A percentile compares a stretch with the other conserved stretches of the same genome.
phyloP scores from a whole-genome alignment of 2,888 invertebrate genomes.

The Clostera curtula region DNA sequence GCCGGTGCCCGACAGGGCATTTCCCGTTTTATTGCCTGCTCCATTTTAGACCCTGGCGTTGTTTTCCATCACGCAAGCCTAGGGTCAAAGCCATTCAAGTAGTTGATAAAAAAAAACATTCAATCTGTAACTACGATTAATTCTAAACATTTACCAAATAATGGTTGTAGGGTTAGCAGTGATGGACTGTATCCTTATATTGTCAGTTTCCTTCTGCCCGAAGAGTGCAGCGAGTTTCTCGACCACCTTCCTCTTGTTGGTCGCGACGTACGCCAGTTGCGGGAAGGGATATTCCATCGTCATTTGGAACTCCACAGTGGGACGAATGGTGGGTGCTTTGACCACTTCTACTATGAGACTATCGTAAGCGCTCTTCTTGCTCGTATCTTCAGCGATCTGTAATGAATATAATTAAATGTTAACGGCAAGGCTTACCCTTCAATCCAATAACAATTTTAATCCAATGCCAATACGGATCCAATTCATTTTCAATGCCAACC shows the following conservation, averaged over 20 bases:
- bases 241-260: slow-evolving; percentile 85
- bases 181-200: slow-evolving; percentile 84
- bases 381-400: slow-evolving; percentile 82
- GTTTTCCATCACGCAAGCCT: no score
- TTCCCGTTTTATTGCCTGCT: no score
- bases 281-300: slow-evolving; percentile 82
- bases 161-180: slow-evolving; percentile 80
- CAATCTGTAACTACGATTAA: no score
- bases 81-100: no score
- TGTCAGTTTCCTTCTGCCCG: slow-evolving; percentile 81
- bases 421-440: neutral
- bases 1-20: no score
- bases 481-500: no score
- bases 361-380: slow-evolving; percentile 84
- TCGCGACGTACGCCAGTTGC: slow-evolving; percentile 80
- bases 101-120: no score
- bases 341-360: slow-evolving; percentile 85
- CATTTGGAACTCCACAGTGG: slow-evolving; percentile 87
- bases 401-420: slow-evolving; percentile 3
- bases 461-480: no score
- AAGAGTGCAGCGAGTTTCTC: slow-evolving; percentile 86
- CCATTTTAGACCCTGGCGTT: no score
- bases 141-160: slow-evolving; percentile 71
- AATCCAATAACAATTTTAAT: no score
- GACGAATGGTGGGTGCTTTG: slow-evolving; percentile 76